phyloP scores from a whole-genome alignment of 1,140 invertebrate species.

The Danaus melanippus region DNA sequence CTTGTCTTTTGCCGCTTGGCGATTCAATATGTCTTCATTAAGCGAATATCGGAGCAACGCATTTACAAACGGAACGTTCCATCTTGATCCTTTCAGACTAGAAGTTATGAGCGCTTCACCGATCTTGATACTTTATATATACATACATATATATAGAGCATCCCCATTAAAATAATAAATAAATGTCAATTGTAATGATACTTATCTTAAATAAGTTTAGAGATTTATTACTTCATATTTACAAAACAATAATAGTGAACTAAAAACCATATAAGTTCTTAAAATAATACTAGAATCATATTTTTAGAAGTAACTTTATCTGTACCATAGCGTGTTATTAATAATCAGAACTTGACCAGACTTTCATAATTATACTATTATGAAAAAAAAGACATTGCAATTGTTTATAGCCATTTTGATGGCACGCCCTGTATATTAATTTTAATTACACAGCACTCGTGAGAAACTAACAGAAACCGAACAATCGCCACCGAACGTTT shows the following conservation, averaged over 20 bases:
- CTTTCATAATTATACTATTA: conserved; percentile 12
- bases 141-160: too few relatives aligned
- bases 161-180: conserved; percentile 1
- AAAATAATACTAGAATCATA: too few relatives aligned
- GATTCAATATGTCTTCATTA: conserved; percentile 65
- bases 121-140: conserved; percentile 41
- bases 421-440: conserved; percentile 15
- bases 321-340: conserved; percentile 9
- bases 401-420: conserved; percentile 8
- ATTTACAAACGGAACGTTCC: conserved; percentile 60
- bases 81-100: conserved; percentile 39
- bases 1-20: conserved; percentile 58
- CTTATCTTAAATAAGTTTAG: too few relatives aligned
- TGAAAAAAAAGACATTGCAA: conserved; percentile 6
- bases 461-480: conserved; percentile 14
- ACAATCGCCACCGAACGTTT: conserved; percentile 11
- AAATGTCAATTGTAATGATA: not conserved
- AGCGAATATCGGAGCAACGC: conserved; percentile 61
- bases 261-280: too few relatives aligned
- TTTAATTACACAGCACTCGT: conserved; percentile 10
- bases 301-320: conserved; percentile 2
- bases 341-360: conserved; percentile 8
- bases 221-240: too few relatives aligned
- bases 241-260: too few relatives aligned
- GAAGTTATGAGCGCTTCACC: conserved; percentile 25